Evolutionary conservation across 2,888 invertebrate genomes (phyloP).

Genomic region (Nemotelus nigrinus): DNA sequence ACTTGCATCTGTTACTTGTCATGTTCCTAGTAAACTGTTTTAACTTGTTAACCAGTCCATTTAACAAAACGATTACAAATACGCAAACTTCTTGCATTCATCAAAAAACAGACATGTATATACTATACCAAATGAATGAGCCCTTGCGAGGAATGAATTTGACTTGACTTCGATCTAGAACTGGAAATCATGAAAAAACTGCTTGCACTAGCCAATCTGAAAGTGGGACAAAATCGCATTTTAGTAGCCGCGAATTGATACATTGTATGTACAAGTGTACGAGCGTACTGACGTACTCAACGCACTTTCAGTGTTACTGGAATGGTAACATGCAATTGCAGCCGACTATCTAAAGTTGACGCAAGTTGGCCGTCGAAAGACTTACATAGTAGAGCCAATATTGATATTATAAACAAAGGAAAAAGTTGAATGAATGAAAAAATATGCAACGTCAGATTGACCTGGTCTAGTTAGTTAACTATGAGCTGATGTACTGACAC

Average conservation of each 20-base stretch:
- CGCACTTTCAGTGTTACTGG: no score
- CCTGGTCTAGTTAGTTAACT: not conserved
- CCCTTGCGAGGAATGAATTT: not conserved
- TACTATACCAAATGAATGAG: not conserved
- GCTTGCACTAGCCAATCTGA: not conserved
- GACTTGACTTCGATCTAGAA: not conserved
- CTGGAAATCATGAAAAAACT: not conserved
- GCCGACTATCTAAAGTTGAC: no score
- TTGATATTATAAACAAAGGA: not conserved
- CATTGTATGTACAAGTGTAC: no score
- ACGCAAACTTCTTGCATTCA: not conserved
- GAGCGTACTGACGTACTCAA: no score
- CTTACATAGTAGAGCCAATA: not conserved
- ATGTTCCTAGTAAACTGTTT: not conserved
- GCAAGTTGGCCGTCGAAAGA: no score
- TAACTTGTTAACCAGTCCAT: not conserved
- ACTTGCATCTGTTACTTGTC: not conserved
- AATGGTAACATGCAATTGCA: no score
- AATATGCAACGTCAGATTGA: not conserved
- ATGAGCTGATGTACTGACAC: not conserved
- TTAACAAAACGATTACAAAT: not conserved
- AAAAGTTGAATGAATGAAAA: not conserved
- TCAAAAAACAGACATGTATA: not conserved
- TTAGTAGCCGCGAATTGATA: not conserved
- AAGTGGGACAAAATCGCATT: not conserved